Conservation (phyloP, 1,140 invertebrate genomes). For the Panonychus citri region DNA sequence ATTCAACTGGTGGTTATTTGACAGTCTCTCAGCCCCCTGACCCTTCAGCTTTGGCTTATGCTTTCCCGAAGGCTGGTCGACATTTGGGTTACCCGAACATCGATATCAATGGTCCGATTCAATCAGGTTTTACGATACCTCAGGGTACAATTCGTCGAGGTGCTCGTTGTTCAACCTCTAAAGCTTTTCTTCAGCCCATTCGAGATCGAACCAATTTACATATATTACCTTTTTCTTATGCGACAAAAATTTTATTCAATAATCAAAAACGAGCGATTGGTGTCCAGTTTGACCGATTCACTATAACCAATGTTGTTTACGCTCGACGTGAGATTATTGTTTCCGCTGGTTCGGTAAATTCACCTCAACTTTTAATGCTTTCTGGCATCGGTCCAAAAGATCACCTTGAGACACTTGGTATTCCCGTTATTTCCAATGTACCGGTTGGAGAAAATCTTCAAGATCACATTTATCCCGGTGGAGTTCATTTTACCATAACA, state of each 20-base stretch:
- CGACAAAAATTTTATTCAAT: constrained; percentile 61
- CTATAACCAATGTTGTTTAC: constrained; percentile 34
- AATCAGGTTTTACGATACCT: constrained; percentile 30
- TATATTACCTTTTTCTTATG: constrained; percentile 57
- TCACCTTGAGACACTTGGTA: constrained; percentile 15
- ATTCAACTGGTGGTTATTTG: constrained; percentile 47
- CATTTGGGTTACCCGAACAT: constrained; percentile 53
- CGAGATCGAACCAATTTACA: constrained; percentile 56
- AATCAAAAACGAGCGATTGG: constrained; percentile 46
- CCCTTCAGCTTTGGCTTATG: constrained; percentile 47
- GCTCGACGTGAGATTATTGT: constrained; percentile 50
- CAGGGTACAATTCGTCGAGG: constrained; percentile 70
- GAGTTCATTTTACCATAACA: constrained; percentile 13
- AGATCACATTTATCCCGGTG: constrained; percentile 17
- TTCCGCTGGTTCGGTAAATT: constrained; percentile 51
- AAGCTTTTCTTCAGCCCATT: constrained; percentile 63
- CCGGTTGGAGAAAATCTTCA: constrained; percentile 28
- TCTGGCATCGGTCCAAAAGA: constrained; percentile 67
- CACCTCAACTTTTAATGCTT: constrained; percentile 62
- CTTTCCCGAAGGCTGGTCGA: constrained; percentile 51
- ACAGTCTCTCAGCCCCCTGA: constrained; percentile 61
- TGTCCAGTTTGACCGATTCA: constrained; percentile 43
- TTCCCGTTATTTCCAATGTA: constrained; percentile 20
- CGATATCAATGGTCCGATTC: constrained; percentile 55
- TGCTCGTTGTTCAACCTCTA: constrained; percentile 62